A percentile compares a stretch with the other conserved stretches of the same genome.
Evolutionary conservation across 2,888 invertebrate species (phyloP).

Genomic region (Loripinus fragilis): DNA sequence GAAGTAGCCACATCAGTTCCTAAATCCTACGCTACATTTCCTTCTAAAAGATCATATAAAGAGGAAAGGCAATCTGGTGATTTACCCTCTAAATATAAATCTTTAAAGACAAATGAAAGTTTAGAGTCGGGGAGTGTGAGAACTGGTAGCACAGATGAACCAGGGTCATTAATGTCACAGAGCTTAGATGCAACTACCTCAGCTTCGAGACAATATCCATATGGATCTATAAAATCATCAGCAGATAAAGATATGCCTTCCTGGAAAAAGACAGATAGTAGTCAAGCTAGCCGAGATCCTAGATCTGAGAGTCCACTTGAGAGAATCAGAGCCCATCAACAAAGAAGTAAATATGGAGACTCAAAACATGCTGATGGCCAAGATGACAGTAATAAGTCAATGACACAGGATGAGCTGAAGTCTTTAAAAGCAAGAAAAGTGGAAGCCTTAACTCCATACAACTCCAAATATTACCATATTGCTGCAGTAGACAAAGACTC

Average conservation of each 20-base stretch:
- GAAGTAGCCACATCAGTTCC: slow-evolving; percentile 45
- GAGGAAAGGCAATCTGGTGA: slow-evolving; percentile 26
- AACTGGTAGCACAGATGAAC: slow-evolving; percentile 55
- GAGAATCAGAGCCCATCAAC: neutral
- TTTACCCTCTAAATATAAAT: slow-evolving; percentile 38
- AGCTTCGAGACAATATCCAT: slow-evolving; percentile 38
- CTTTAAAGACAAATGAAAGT: slow-evolving; percentile 41
- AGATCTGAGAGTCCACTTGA: neutral
- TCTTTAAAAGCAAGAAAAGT: slow-evolving; percentile 43
- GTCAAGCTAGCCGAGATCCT: neutral
- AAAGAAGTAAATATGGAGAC: neutral
- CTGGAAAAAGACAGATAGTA: slow-evolving; percentile 6
- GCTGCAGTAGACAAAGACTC: slow-evolving; percentile 11
- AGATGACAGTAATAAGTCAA: neutral
- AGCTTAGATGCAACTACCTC: neutral
- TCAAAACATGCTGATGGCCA: neutral
- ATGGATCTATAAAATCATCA: slow-evolving; percentile 14
- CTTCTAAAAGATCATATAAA: slow-evolving; percentile 39
- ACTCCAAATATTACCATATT: slow-evolving; percentile 50
- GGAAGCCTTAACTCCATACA: slow-evolving; percentile 55
- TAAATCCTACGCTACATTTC: slow-evolving; percentile 13
- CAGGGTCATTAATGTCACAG: slow-evolving; percentile 18
- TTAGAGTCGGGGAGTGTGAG: slow-evolving; percentile 43
- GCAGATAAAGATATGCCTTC: slow-evolving; percentile 12
- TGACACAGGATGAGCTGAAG: slow-evolving; percentile 36